phyloP scores from a whole-genome alignment of 2,888 invertebrate genomes.

The Tenthredo amoena region DNA sequence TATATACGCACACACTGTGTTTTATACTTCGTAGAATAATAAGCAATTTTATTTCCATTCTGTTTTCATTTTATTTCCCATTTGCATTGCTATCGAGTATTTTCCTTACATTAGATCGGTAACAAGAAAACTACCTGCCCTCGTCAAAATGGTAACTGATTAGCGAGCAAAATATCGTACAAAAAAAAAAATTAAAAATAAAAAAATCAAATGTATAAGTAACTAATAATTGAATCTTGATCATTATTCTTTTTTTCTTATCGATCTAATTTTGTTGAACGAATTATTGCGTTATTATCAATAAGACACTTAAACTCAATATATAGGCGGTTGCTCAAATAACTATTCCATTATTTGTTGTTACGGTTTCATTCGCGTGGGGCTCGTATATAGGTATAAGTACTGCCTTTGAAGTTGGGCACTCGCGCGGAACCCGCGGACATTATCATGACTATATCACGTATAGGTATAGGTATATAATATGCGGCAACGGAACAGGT shows the following conservation, averaged over 20 bases:
- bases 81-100: neutral
- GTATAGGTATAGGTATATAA: neutral
- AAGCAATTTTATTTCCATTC: neutral
- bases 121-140: too few species aligned
- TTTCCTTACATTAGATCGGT: neutral
- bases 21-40: neutral
- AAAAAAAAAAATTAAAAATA: neutral
- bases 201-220: neutral
- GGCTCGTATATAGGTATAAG: neutral
- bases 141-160: too few species aligned
- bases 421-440: constrained; percentile 29
- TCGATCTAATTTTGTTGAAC: neutral
- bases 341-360: constrained; percentile 11
- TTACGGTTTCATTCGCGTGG: constrained; percentile 33
- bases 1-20: neutral
- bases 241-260: neutral
- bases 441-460: constrained; percentile 18
- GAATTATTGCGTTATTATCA: neutral
- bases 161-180: too few species aligned
- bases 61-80: neutral
- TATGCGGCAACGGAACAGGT: neutral
- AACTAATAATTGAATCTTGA: neutral
- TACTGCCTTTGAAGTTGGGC: constrained; percentile 25
- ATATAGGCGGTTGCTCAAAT: neutral
- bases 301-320: neutral